Evolutionary conservation across 2,888 invertebrate species (phyloP).

Genomic region (Homarus gammarus): DNA sequence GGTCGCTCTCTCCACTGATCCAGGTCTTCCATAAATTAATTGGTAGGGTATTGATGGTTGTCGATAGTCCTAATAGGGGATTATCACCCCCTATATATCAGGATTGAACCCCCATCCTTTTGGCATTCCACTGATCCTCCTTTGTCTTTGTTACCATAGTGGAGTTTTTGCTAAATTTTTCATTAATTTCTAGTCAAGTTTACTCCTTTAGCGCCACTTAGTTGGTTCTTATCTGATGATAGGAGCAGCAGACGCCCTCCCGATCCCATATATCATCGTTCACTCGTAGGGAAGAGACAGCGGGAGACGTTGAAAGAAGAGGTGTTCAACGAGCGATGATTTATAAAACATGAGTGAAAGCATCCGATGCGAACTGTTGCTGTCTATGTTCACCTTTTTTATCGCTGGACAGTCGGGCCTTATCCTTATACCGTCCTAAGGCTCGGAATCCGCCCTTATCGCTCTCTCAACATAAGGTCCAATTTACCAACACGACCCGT

Average conservation of each 20-base stretch:
- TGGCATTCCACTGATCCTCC: not conserved
- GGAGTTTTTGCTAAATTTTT: slow-evolving; percentile 7
- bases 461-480: not conserved
- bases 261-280: not conserved
- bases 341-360: slow-evolving; percentile 17
- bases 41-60: not conserved
- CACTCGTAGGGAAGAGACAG: slow-evolving; percentile 2
- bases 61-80: not conserved
- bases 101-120: not conserved
- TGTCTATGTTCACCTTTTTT: slow-evolving; percentile 30
- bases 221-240: slow-evolving; percentile 26
- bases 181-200: slow-evolving; percentile 43
- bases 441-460: slow-evolving; percentile 9
- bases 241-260: not conserved
- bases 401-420: not conserved
- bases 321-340: not conserved
- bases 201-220: slow-evolving; percentile 23
- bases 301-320: no score
- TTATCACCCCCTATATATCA: not conserved
- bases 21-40: slow-evolving; percentile 8
- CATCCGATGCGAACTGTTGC: not conserved
- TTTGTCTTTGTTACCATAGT: slow-evolving; percentile 34
- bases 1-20: not conserved
- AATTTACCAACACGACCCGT: not conserved
- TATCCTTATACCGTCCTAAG: not conserved